Conservation (phyloP, 2,888 invertebrate species). For the Cybosia mesomella region DNA sequence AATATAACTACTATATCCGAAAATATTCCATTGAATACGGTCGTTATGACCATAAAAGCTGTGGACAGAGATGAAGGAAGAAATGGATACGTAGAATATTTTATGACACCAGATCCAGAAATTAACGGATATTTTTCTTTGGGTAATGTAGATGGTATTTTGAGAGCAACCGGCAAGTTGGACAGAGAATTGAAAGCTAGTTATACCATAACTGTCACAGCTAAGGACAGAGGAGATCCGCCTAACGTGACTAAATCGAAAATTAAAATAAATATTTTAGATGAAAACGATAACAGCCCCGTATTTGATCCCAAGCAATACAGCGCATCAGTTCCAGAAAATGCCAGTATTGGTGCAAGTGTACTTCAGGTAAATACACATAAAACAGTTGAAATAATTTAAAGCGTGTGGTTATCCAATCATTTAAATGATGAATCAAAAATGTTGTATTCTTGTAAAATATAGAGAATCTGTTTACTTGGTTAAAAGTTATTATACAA, state of each 20-base stretch:
- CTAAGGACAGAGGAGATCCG: slow-evolving; percentile 95
- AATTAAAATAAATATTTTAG: slow-evolving; percentile 91
- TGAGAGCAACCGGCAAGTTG: slow-evolving; percentile 94
- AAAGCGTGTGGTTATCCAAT: not conserved
- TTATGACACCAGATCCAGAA: slow-evolving; percentile 89
- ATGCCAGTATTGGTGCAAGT: slow-evolving; percentile 97
- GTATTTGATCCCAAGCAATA: slow-evolving; percentile 96
- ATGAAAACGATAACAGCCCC: slow-evolving; percentile 96
- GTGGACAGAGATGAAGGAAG: slow-evolving; percentile 96
- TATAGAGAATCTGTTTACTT: not conserved
- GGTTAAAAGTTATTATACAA: not conserved
- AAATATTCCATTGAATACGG: slow-evolving; percentile 94
- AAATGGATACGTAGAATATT: slow-evolving; percentile 96
- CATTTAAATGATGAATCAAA: no score
- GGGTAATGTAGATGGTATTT: slow-evolving; percentile 94
- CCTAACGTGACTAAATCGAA: slow-evolving; percentile 90
- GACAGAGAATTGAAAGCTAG: slow-evolving; percentile 93
- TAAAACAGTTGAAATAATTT: not conserved
- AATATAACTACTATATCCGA: slow-evolving; percentile 93
- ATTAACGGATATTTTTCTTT: slow-evolving; percentile 91
- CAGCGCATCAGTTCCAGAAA: slow-evolving; percentile 96
- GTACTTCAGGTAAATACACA: slow-evolving; percentile 90
- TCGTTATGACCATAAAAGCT: slow-evolving; percentile 96
- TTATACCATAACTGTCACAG: slow-evolving; percentile 93
- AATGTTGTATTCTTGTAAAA: no score